These are phyloP conservation scores for Chelonia mydas DNA, from an alignment of 2,797 vertebrate genomes.

Conservation along the genomic window DNA sequence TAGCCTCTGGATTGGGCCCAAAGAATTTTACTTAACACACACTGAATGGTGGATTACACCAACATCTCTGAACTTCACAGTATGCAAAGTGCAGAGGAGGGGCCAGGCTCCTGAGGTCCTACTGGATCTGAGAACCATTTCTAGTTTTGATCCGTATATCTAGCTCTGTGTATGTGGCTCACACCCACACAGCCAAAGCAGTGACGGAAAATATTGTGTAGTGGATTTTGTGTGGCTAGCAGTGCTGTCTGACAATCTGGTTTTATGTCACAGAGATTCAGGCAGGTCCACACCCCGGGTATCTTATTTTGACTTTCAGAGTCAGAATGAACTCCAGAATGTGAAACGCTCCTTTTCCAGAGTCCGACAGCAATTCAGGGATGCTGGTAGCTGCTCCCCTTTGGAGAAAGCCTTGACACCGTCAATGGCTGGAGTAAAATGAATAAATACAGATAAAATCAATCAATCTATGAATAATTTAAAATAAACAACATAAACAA, in stretches of 20 bases:
- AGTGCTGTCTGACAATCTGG: neutral
- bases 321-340: neutral
- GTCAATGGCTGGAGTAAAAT: neutral
- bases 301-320: neutral
- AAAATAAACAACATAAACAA: neutral
- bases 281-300: neutral
- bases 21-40: neutral
- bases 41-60: neutral
- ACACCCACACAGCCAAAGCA: neutral
- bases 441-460: neutral
- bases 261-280: neutral
- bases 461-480: neutral
- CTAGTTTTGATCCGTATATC: neutral
- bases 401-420: neutral
- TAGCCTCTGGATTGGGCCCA: fast-evolving
- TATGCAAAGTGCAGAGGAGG: neutral
- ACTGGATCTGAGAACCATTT: neutral
- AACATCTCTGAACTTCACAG: neutral
- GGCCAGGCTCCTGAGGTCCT: neutral
- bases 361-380: neutral
- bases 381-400: neutral
- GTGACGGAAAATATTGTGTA: neutral
- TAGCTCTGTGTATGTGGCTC: neutral
- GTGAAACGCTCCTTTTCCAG: neutral
- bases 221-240: fast-evolving